A percentile compares a stretch with the other conserved stretches of the same genome.
phyloP scores from a whole-genome alignment of 2,888 invertebrate species.

The Oscheius myriophilus region DNA sequence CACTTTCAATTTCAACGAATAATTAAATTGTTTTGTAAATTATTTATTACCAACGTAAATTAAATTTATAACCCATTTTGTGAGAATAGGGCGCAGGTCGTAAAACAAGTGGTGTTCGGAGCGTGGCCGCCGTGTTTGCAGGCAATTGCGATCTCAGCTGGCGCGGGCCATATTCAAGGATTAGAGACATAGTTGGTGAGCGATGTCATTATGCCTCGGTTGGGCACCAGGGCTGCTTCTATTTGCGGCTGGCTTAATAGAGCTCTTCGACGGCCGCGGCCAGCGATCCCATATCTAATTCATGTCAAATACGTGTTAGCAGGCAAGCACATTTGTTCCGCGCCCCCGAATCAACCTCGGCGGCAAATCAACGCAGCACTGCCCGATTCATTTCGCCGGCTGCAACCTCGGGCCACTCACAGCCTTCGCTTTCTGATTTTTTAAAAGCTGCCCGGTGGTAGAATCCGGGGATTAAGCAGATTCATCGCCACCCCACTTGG shows the following conservation, averaged over 20 bases:
- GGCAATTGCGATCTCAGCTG: neutral
- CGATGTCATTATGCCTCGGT: slow-evolving; percentile 10
- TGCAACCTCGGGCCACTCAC: too few relatives aligned
- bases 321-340: slow-evolving; percentile 32
- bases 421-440: too few relatives aligned
- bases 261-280: slow-evolving; percentile 26
- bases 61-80: neutral
- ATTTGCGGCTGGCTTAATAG: slow-evolving; percentile 30
- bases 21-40: too few relatives aligned
- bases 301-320: slow-evolving; percentile 56
- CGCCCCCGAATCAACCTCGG: slow-evolving; percentile 33
- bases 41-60: too few relatives aligned
- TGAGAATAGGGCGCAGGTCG: neutral
- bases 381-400: too few relatives aligned
- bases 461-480: too few relatives aligned
- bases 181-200: neutral
- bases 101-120: neutral
- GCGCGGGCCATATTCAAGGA: neutral
- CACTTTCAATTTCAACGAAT: too few relatives aligned
- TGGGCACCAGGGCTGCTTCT: slow-evolving; percentile 5
- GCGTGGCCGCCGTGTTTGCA: neutral
- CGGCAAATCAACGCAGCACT: slow-evolving; percentile 7
- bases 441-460: too few relatives aligned
- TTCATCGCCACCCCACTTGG: too few relatives aligned
- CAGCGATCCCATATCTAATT: slow-evolving; percentile 49